phyloP scores from a whole-genome alignment of 2,888 invertebrate species.

The Myopa tessellatipennis region DNA sequence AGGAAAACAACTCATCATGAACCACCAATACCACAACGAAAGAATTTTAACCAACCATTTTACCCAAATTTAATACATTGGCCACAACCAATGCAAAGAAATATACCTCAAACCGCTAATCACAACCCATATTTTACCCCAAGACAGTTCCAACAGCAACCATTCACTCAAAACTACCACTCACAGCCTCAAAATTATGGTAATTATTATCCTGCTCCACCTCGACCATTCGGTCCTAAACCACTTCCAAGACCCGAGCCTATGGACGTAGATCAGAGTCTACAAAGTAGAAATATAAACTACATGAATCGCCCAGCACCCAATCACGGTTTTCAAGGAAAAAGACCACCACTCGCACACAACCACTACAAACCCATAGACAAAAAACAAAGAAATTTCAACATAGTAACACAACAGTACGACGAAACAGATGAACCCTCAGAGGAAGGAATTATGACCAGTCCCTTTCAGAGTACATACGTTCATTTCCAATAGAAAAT shows the following conservation, averaged over 20 bases:
- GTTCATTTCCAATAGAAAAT: background rate
- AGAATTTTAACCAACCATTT: slow-evolving; percentile 14
- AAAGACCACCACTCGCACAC: background rate
- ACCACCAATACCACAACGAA: background rate
- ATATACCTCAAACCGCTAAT: slow-evolving; percentile 13
- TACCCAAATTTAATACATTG: slow-evolving; percentile 8
- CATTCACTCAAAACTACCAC: background rate
- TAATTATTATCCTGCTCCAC: background rate
- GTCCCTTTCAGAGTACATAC: background rate
- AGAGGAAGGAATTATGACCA: background rate
- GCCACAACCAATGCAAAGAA: slow-evolving; percentile 18
- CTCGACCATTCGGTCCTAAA: background rate
- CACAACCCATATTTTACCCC: background rate
- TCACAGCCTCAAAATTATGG: background rate
- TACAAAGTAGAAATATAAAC: slow-evolving; percentile 23
- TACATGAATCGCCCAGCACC: slow-evolving; percentile 38
- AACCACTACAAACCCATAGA: background rate
- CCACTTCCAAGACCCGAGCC: slow-evolving; percentile 7
- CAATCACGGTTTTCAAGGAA: background rate
- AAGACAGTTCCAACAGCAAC: background rate
- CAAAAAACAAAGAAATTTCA: background rate
- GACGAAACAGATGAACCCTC: background rate
- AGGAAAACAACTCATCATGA: background rate
- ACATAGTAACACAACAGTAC: background rate
- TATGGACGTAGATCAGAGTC: slow-evolving; percentile 32